A percentile compares a stretch with the other conserved stretches of the same genome.
These are phyloP conservation scores for Drosophila arawakana DNA, from an alignment of 1,140 invertebrate species.

Conservation along the genomic window DNA sequence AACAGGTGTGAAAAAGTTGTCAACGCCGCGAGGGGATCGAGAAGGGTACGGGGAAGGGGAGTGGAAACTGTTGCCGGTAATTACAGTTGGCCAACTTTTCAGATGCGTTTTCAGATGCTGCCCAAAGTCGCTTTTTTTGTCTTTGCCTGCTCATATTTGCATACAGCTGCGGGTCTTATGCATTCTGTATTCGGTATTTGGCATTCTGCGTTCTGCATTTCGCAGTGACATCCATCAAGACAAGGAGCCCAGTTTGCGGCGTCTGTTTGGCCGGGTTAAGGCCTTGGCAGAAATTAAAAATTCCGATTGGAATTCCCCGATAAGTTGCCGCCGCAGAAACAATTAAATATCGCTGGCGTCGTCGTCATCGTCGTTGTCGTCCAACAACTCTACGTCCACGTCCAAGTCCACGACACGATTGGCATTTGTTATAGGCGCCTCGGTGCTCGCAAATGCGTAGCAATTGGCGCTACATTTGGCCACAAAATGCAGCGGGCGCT, in stretches of 20 bases:
- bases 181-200: constrained; percentile 61
- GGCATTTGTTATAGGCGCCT: constrained; percentile 83
- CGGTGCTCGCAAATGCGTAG: constrained; percentile 78
- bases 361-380: constrained; percentile 15
- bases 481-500: constrained; percentile 67
- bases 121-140: constrained; percentile 38
- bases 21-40: constrained; percentile 31
- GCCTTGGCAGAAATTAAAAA: constrained; percentile 77
- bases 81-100: constrained; percentile 83
- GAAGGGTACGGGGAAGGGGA: background rate
- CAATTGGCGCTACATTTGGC: constrained; percentile 82
- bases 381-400: too few species aligned
- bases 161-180: constrained; percentile 56
- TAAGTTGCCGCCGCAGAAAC: constrained; percentile 77
- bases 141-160: constrained; percentile 70
- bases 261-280: constrained; percentile 26
- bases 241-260: constrained; percentile 29
- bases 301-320: constrained; percentile 82
- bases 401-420: constrained; percentile 72
- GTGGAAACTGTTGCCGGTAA: constrained; percentile 54
- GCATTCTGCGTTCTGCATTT: constrained; percentile 47
- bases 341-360: constrained; percentile 83
- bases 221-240: constrained; percentile 70
- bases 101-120: constrained; percentile 48
- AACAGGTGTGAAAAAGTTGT: constrained; percentile 83